These are phyloP conservation scores for Carterocephalus palaemon DNA, from an alignment of 2,888 invertebrate genomes.

Conservation along the genomic window DNA sequence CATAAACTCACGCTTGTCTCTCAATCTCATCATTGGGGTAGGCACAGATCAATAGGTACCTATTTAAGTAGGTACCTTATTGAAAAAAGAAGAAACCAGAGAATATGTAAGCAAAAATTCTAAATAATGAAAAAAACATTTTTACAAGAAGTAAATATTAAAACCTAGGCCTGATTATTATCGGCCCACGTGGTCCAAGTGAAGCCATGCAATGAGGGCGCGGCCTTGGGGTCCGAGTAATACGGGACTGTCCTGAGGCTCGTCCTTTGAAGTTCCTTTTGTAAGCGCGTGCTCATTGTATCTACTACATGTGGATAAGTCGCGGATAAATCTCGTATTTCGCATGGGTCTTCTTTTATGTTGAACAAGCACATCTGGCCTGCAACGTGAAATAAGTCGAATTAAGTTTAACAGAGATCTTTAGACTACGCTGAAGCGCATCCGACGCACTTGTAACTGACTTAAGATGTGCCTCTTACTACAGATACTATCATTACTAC, in stretches of 20 bases:
- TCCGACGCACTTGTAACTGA: too few relatives aligned
- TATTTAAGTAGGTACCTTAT: too few relatives aligned
- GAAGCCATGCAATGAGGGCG: slow-evolving; percentile 51
- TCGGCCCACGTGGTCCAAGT: slow-evolving; percentile 58
- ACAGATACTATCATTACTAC: slow-evolving; percentile 6
- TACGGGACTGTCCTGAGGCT: slow-evolving; percentile 46
- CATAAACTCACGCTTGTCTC: too few relatives aligned
- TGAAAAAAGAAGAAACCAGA: too few relatives aligned
- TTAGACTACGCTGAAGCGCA: too few relatives aligned
- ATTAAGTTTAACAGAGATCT: slow-evolving; percentile 18
- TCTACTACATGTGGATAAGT: slow-evolving; percentile 44
- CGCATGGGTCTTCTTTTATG: slow-evolving; percentile 62
- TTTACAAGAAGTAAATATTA: too few relatives aligned
- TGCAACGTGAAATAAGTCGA: slow-evolving; percentile 44
- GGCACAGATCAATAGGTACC: too few relatives aligned
- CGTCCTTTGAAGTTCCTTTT: slow-evolving; percentile 43
- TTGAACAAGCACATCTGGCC: slow-evolving; percentile 55
- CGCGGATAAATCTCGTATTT: slow-evolving; percentile 48
- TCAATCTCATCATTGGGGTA: too few relatives aligned
- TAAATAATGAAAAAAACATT: too few relatives aligned
- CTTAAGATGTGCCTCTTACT: too few relatives aligned
- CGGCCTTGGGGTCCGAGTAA: slow-evolving; percentile 48
- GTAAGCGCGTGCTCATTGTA: slow-evolving; percentile 38
- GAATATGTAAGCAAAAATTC: too few relatives aligned
- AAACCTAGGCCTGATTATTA: slow-evolving; percentile 8